A percentile compares a stretch with the other conserved stretches of the same genome.
phyloP scores from a whole-genome alignment of 2,113 vertebrate genomes.

The Gnathonemus longibarbis region DNA sequence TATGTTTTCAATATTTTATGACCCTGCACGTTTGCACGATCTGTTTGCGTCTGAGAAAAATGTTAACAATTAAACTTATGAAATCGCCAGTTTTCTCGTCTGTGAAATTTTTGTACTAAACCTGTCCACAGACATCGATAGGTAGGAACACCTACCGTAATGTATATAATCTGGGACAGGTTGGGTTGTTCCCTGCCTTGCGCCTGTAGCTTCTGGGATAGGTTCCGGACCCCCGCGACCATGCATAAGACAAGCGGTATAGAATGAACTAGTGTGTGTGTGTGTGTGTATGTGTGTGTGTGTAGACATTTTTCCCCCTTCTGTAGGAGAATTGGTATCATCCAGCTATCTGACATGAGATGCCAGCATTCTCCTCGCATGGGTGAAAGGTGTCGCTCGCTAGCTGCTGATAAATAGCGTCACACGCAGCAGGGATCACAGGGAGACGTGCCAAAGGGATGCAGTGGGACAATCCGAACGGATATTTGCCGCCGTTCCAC shows the following conservation, averaged over 20 bases:
- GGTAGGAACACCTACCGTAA: background rate
- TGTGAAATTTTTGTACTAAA: background rate
- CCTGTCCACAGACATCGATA: background rate
- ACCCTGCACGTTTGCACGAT: background rate
- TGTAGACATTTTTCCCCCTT: background rate
- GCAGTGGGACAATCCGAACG: background rate
- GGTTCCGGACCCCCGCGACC: background rate
- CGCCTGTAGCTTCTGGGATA: background rate
- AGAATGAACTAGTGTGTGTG: background rate
- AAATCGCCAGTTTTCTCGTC: background rate
- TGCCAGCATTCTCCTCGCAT: background rate
- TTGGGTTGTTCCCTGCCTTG: background rate
- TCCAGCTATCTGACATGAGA: background rate
- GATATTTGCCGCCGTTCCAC: background rate
- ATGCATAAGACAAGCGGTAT: background rate
- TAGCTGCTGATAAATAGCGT: background rate
- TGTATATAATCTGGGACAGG: background rate
- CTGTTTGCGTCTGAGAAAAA: background rate
- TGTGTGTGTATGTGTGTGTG: background rate
- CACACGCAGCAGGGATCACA: background rate
- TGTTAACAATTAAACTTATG: background rate
- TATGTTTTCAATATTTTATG: background rate
- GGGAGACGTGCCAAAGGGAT: background rate
- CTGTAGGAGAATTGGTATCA: background rate
- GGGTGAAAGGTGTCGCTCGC: background rate